These are phyloP conservation scores for Yponomeuta cagnagella DNA, from an alignment of 2,888 invertebrate species.

Conservation along the genomic window DNA sequence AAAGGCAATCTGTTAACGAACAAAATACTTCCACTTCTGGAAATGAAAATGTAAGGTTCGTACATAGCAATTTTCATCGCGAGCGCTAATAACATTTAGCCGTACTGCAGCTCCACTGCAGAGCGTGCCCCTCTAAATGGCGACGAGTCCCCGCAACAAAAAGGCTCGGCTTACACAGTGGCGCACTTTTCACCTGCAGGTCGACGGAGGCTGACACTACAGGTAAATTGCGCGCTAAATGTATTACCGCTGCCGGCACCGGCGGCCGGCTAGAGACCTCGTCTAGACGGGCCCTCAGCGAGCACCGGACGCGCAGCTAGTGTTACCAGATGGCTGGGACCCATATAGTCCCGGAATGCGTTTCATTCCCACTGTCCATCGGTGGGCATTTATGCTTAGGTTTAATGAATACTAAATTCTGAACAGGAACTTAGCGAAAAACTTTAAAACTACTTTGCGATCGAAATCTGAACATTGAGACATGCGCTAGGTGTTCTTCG, in stretches of 20 bases:
- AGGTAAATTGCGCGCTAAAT: conserved; percentile 3
- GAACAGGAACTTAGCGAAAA: no score
- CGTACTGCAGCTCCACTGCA: neutral
- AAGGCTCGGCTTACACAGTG: conserved; percentile 1
- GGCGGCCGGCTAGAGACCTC: neutral
- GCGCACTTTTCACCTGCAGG: conserved; percentile 1
- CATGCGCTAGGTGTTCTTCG: no score
- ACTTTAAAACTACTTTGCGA: no score
- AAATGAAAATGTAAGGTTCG: neutral
- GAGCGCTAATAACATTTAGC: neutral
- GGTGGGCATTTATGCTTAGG: no score
- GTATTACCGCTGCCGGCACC: neutral
- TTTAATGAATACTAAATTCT: no score
- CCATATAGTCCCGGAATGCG: no score
- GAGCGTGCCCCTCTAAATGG: neutral
- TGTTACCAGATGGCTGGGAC: neutral
- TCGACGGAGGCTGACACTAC: neutral
- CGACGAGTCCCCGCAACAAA: neutral
- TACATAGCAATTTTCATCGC: neutral
- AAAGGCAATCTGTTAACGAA: no score
- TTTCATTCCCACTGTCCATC: no score
- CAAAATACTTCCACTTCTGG: neutral
- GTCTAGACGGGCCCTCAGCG: neutral
- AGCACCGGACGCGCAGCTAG: neutral
- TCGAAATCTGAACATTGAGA: no score